Conservation (phyloP, 2,888 invertebrate genomes). For the Eupelmus urozonus region DNA sequence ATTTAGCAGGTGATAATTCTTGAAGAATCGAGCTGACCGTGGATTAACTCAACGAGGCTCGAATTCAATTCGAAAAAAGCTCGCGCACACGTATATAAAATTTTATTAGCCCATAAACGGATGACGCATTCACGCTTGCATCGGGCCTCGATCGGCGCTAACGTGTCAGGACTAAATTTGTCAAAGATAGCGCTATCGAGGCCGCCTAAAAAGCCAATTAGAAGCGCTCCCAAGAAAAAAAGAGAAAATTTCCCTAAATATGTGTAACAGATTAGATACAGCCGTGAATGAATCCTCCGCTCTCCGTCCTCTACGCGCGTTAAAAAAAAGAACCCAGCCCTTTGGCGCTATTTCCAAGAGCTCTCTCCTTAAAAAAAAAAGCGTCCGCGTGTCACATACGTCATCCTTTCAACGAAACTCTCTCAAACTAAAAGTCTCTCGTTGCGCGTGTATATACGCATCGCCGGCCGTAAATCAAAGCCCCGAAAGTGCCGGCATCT, state of each 20-base stretch:
- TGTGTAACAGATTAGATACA: conserved; percentile 27
- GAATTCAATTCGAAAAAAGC: neutral
- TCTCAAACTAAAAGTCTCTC: neutral
- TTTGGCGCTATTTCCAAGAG: too few relatives aligned
- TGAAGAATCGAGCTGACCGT: neutral
- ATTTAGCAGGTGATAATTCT: too few relatives aligned
- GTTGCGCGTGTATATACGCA: neutral
- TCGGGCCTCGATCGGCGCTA: too few relatives aligned
- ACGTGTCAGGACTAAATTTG: conserved; percentile 28
- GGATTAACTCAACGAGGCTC: neutral
- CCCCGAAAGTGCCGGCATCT: neutral
- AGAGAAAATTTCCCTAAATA: neutral
- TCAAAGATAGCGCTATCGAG: conserved; percentile 30
- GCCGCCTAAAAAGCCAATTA: conserved; percentile 3
- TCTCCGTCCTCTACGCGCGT: neutral
- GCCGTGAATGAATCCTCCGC: neutral
- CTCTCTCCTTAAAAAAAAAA: too few relatives aligned
- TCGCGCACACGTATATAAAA: neutral
- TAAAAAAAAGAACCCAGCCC: neutral
- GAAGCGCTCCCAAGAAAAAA: neutral
- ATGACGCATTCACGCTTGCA: neutral
- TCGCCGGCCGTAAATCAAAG: conserved; percentile 14
- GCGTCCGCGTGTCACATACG: neutral
- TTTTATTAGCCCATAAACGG: neutral
- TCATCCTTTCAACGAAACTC: conserved; percentile 37